These are phyloP conservation scores for Denticeps clupeoides DNA, from an alignment of 2,797 vertebrate species.

Conservation along the genomic window DNA sequence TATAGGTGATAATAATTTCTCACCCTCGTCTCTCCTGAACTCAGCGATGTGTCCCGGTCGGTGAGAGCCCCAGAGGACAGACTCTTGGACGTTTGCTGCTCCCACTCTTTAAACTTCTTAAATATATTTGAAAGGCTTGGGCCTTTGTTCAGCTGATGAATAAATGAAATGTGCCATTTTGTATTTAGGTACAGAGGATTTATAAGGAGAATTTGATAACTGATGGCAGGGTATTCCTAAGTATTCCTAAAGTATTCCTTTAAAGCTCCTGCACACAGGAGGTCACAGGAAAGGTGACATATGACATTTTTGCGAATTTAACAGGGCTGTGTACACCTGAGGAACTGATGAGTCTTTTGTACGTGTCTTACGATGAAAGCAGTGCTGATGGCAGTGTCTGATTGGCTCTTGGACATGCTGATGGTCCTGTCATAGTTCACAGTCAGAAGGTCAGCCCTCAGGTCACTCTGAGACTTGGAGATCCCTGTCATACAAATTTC, in stretches of 20 bases:
- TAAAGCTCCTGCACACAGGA: too few species aligned
- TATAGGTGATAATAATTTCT: too few species aligned
- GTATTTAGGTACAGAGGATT: too few species aligned
- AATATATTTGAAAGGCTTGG: conserved; percentile 62
- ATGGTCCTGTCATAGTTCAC: conserved; percentile 30
- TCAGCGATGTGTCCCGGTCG: conserved; percentile 43
- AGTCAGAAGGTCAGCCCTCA: conserved; percentile 58
- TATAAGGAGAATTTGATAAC: too few species aligned
- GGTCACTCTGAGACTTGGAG: conserved; percentile 81
- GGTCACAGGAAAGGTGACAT: too few species aligned
- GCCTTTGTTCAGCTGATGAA: conserved; percentile 53
- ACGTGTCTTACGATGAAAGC: conserved; percentile 45
- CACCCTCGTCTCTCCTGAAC: conserved; percentile 41
- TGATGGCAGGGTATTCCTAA: too few species aligned
- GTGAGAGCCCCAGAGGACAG: conserved; percentile 46
- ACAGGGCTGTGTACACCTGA: not conserved
- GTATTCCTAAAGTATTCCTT: too few species aligned
- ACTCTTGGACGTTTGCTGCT: conserved; percentile 42
- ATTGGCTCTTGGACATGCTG: conserved; percentile 61
- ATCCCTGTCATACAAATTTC: too few species aligned
- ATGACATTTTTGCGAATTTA: too few species aligned
- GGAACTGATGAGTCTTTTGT: not conserved
- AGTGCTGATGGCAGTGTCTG: conserved; percentile 72
- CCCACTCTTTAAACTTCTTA: conserved; percentile 40
- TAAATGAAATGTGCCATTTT: not conserved